phyloP scores from a whole-genome alignment of 2,113 vertebrate species.

The Actinemys pallida region DNA sequence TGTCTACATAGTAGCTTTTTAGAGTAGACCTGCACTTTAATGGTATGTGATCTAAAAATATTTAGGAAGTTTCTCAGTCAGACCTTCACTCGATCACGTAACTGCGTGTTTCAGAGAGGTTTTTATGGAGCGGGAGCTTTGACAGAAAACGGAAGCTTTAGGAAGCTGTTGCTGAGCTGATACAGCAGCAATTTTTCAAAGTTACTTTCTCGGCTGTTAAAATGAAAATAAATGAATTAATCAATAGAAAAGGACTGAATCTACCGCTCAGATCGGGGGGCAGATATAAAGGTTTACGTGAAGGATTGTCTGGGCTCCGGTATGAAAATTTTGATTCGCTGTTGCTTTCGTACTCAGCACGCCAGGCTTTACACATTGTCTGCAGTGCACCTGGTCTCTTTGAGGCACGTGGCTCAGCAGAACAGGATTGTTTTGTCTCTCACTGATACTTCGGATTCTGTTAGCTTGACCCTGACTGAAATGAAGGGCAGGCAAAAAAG shows the following conservation, averaged over 20 bases:
- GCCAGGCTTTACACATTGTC: background rate
- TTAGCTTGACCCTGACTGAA: constrained; percentile 25
- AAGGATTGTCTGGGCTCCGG: background rate
- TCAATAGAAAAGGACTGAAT: background rate
- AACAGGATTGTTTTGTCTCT: background rate
- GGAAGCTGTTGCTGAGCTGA: background rate
- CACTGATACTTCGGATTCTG: background rate
- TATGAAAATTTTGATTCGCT: background rate
- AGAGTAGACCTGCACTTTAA: background rate
- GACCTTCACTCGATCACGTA: background rate
- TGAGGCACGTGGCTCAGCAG: background rate
- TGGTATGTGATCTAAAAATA: background rate
- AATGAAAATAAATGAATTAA: background rate
- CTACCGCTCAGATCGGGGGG: background rate
- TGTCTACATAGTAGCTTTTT: background rate
- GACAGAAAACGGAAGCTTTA: background rate
- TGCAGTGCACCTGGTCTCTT: background rate
- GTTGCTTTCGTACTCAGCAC: background rate
- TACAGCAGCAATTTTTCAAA: background rate
- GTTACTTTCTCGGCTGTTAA: background rate
- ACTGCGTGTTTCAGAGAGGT: background rate
- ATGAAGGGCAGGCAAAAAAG: background rate
- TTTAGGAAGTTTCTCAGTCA: background rate
- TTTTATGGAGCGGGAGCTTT: background rate
- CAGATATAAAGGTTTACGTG: background rate